phyloP scores from a whole-genome alignment of 1,140 invertebrate species.

The Tetramorium alpestre region DNA sequence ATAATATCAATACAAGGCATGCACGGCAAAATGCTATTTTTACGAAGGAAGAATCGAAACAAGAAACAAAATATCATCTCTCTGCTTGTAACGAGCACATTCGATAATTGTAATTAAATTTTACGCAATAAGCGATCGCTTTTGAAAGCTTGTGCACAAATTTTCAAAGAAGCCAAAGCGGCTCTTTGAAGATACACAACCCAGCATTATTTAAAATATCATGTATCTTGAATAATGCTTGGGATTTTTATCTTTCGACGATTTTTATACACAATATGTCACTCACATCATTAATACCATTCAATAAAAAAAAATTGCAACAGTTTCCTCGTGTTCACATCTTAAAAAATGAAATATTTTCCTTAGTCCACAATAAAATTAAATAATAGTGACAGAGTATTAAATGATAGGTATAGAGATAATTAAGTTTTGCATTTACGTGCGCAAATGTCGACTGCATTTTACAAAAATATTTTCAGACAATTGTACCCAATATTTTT shows the following conservation, averaged over 20 bases:
- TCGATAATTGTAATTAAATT: not conserved
- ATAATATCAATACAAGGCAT: not conserved
- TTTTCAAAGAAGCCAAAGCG: not conserved
- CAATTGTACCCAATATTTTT: not conserved
- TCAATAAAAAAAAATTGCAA: not conserved
- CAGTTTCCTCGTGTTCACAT: not conserved
- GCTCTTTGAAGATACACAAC: not conserved
- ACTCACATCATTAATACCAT: slow-evolving; percentile 11
- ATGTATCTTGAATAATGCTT: not conserved
- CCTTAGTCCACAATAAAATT: not conserved
- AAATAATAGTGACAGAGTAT: not conserved
- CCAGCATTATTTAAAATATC: not conserved
- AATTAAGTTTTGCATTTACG: not conserved
- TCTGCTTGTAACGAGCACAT: not conserved
- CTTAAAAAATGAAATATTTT: not conserved
- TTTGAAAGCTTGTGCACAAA: not conserved
- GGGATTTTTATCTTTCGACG: not conserved
- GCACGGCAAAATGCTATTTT: not conserved
- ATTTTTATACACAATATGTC: not conserved
- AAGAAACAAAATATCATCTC: not conserved
- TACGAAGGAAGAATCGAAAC: not conserved
- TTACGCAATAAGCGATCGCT: not conserved
- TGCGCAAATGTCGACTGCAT: not conserved
- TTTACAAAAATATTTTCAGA: not conserved
- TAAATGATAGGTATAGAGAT: not conserved